Conservation (phyloP, 2,888 invertebrate genomes). For the Rotaria sp. region DNA sequence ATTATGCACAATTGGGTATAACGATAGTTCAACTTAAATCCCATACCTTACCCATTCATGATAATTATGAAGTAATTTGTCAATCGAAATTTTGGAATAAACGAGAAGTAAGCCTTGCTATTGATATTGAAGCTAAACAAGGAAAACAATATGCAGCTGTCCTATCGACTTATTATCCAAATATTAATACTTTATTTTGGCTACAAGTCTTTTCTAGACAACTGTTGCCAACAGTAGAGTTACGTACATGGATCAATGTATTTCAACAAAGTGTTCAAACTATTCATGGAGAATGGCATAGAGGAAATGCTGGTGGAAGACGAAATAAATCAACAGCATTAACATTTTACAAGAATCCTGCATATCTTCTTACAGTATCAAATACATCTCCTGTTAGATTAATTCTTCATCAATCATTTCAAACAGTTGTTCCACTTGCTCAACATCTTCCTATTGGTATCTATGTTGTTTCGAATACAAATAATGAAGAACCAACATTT, state of each 20-base stretch:
- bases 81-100: conserved; percentile 28
- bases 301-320: background rate
- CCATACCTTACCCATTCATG: background rate
- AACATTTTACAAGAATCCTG: background rate
- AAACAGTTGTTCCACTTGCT: background rate
- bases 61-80: background rate
- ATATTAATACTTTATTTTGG: background rate
- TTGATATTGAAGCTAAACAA: background rate
- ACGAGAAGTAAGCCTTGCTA: background rate
- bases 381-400: background rate
- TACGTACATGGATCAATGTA: background rate
- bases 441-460: background rate
- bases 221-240: background rate
- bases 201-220: background rate
- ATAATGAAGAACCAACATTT: background rate
- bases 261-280: background rate
- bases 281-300: background rate
- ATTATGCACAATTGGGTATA: background rate
- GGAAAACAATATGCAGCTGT: background rate
- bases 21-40: background rate
- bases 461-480: background rate
- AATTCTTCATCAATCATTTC: background rate
- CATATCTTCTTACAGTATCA: background rate
- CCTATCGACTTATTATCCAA: background rate
- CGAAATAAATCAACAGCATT: background rate